Evolutionary conservation across 2,888 invertebrate genomes (phyloP), one percentile per base, ranked within the genome.

Genomic region (Omphaloscelis lunosa): DNA sequence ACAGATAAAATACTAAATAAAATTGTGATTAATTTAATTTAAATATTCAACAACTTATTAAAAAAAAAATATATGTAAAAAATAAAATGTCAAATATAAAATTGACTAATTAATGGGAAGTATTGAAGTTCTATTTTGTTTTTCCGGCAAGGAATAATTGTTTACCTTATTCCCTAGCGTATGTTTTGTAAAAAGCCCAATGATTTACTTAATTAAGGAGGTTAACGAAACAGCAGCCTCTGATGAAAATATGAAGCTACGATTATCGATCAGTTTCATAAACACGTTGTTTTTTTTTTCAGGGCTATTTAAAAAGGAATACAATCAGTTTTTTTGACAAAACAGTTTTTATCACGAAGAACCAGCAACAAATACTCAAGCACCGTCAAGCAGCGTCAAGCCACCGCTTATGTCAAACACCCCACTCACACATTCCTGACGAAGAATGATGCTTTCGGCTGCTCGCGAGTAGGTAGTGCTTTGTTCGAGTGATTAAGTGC

Each of bases 361-460:
- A 34, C 20, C 39, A 58, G 20, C n/a, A 67, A 58, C 62, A 34
- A 23, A 9, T 66, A 67, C 23, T 74, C 70, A 71, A 80, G 80
- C 58, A 68, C n/a, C 29, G 34, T 67, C 56, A 68, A 84, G 68
- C 84, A 27, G 79, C 63, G 71, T 58, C 61, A 75, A 82, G 83
- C 71, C 67, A 69, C 69, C 80, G 75, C 90, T 91, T 79, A 61
- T 81, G 83, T 80, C 91, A 89, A 90, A 87, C 77, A 85, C 93
- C 93, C 82, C 83, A 80, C 88, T 77, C 90, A 90, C 93, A 93
- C 95, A 95, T 96, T 96, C 96, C 95, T 96, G 96, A 96, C 95
- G 96, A 96, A 96, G 96, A 96, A 96, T 96, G 96, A 96, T 96
- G 96, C 95, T 96, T 96, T 96, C 95, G 95, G 95, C 95, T 95